Conservation (phyloP, 2,113 vertebrate genomes). For the Pollimyrus isidori region DNA sequence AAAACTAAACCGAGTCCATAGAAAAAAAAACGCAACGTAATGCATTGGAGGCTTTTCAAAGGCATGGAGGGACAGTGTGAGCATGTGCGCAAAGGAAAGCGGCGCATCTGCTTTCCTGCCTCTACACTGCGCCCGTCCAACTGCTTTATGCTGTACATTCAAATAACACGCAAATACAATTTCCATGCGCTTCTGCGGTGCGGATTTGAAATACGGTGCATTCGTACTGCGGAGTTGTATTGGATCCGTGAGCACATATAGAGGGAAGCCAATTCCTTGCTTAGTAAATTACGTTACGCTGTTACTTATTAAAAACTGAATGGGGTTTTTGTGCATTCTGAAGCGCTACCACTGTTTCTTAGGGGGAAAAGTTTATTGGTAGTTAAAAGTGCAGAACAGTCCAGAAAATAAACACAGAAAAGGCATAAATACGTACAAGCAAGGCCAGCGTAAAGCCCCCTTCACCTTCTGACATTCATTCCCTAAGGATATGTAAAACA, state of each 20-base stretch:
- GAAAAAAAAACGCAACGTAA: not conserved
- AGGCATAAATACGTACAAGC: not conserved
- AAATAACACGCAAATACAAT: not conserved
- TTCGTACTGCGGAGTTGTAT: not conserved
- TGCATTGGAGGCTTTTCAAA: not conserved
- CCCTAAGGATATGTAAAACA: not conserved
- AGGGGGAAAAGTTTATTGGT: not conserved
- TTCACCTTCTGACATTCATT: not conserved
- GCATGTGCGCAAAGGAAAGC: not conserved
- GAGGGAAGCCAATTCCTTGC: constrained; percentile 4
- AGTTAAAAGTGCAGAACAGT: not conserved
- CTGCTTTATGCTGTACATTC: not conserved
- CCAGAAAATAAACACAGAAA: constrained; percentile 4
- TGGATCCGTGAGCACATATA: not conserved
- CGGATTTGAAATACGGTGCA: not conserved
- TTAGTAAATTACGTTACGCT: constrained; percentile 16
- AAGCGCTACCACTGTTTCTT: constrained; percentile 5
- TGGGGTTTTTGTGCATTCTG: constrained; percentile 21
- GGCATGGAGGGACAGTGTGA: not conserved
- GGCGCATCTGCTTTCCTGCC: not conserved
- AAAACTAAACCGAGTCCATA: not conserved
- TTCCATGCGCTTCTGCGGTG: not conserved
- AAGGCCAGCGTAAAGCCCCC: not conserved
- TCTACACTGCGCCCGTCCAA: not conserved
- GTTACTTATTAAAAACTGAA: constrained; percentile 14